These are phyloP conservation scores for Thalpophila matura DNA, from an alignment of 2,888 invertebrate genomes.

Conservation along the genomic window DNA sequence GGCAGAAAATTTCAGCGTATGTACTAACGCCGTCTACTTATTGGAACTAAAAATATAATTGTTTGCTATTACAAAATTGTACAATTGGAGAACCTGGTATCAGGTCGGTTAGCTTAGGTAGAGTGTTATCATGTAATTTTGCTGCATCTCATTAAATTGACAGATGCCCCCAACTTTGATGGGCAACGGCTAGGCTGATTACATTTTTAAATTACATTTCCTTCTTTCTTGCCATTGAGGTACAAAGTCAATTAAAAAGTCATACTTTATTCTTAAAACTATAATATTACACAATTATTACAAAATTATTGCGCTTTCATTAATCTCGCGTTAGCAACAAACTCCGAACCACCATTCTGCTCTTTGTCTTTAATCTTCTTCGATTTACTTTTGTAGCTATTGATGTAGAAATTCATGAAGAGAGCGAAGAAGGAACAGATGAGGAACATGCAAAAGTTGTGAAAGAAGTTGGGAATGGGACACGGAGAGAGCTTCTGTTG, in stretches of 20 bases:
- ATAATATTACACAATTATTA: neutral
- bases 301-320: constrained; percentile 40
- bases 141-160: too few species aligned
- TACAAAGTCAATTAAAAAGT: neutral
- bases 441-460: constrained; percentile 90
- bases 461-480: constrained; percentile 86
- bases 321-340: constrained; percentile 46
- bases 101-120: too few species aligned
- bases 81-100: too few species aligned
- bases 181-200: too few species aligned
- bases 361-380: constrained; percentile 55
- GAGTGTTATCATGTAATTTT: too few species aligned
- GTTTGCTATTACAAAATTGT: too few species aligned
- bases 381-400: constrained; percentile 73
- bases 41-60: too few species aligned
- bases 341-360: constrained; percentile 27
- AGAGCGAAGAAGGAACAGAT: constrained; percentile 91
- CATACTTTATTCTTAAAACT: constrained; percentile 22
- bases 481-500: constrained; percentile 85
- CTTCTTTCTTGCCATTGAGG: too few species aligned
- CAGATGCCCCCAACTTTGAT: too few species aligned
- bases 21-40: too few species aligned
- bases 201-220: too few species aligned
- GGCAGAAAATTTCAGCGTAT: too few species aligned
- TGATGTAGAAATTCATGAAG: constrained; percentile 92